phyloP scores from a whole-genome alignment of 2,797 vertebrate genomes.

The Hippoglossus hippoglossus region DNA sequence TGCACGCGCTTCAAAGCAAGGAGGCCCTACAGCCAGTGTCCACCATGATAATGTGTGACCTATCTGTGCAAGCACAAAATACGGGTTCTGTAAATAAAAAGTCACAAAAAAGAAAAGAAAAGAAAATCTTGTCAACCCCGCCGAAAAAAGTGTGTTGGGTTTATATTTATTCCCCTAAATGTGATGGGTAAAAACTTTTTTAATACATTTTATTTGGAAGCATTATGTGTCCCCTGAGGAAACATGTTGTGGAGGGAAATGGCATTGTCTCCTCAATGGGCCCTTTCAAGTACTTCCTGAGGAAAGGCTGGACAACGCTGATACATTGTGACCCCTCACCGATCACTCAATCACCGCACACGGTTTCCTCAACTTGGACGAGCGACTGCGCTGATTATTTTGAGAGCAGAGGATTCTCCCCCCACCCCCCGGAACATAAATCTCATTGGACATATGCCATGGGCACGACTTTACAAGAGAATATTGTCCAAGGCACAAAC shows the following conservation, averaged over 20 bases:
- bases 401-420: slow-evolving; percentile 18
- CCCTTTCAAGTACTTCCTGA: slow-evolving; percentile 86
- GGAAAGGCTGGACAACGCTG: slow-evolving; percentile 78
- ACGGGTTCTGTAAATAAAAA: slow-evolving; percentile 4
- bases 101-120: background rate
- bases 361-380: slow-evolving; percentile 61
- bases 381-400: slow-evolving; percentile 39
- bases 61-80: slow-evolving; percentile 4
- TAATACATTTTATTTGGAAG: slow-evolving; percentile 65
- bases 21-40: slow-evolving; percentile 39
- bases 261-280: slow-evolving; percentile 74
- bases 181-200: too few relatives aligned
- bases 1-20: slow-evolving; percentile 54
- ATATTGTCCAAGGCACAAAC: background rate
- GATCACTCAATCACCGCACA: slow-evolving; percentile 58
- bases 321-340: slow-evolving; percentile 71
- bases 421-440: slow-evolving; percentile 14
- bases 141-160: background rate
- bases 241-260: slow-evolving; percentile 69
- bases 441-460: background rate
- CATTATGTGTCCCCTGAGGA: slow-evolving; percentile 73
- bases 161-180: background rate
- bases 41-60: slow-evolving; percentile 23
- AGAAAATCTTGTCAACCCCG: background rate
- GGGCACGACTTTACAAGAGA: background rate